Evolutionary conservation across 2,888 invertebrate species (phyloP).

Genomic region (Acronicta psi): DNA sequence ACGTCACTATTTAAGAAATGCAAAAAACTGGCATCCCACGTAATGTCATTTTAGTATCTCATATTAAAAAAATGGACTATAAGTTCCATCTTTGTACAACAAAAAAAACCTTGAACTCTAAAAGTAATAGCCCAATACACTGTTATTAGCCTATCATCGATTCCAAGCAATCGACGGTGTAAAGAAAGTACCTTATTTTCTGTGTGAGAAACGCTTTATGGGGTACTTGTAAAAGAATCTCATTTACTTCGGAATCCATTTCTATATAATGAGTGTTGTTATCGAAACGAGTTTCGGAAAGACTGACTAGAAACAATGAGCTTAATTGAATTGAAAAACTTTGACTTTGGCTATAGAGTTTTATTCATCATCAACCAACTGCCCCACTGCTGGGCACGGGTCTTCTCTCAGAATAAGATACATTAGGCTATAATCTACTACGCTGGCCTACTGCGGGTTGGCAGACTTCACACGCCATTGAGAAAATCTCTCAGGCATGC

Average conservation of each 20-base stretch:
- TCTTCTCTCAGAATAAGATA: no score
- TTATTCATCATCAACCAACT: no score
- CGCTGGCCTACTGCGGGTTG: no score
- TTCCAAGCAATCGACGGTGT: constrained; percentile 33
- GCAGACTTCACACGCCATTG: no score
- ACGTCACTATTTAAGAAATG: no score
- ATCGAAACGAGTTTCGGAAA: constrained; percentile 22
- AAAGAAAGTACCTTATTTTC: constrained; percentile 44
- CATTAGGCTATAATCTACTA: no score
- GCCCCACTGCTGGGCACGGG: no score
- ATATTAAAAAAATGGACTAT: no score
- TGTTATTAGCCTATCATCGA: constrained; percentile 34
- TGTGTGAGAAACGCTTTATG: constrained; percentile 38
- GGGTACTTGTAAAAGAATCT: constrained; percentile 42
- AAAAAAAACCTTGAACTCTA: constrained; percentile 1
- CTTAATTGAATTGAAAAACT: constrained; percentile 43
- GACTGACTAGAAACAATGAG: constrained; percentile 27
- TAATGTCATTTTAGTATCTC: no score
- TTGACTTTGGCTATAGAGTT: constrained; percentile 6
- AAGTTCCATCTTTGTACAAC: no score
- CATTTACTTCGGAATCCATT: constrained; percentile 39
- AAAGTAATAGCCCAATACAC: constrained; percentile 21
- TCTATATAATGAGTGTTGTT: constrained; percentile 18
- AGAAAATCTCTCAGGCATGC: no score
- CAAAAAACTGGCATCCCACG: no score